These are phyloP conservation scores for Panthera tigris DNA, from an alignment of 2,113 vertebrate genomes.

Conservation along the genomic window DNA sequence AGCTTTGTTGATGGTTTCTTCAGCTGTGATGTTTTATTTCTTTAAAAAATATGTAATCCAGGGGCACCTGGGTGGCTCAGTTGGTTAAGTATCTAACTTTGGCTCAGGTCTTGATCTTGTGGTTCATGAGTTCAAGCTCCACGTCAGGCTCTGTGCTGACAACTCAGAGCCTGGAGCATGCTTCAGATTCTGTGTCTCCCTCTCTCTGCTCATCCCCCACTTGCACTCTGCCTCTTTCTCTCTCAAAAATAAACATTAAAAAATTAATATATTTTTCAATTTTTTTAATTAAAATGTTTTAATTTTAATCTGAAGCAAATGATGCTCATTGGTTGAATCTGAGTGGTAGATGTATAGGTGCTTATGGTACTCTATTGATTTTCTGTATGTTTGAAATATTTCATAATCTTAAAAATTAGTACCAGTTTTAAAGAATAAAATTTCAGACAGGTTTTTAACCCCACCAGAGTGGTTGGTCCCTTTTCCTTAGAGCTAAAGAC, in stretches of 20 bases:
- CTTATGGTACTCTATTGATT: not conserved
- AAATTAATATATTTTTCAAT: no score
- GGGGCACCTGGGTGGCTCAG: no score
- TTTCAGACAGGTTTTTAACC: not conserved
- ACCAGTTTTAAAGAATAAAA: not conserved
- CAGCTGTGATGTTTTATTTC: not conserved
- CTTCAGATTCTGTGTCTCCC: no score
- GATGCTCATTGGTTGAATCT: not conserved
- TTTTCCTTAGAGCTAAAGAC: not conserved
- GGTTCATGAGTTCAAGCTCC: no score
- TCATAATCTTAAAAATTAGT: not conserved
- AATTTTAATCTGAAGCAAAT: not conserved
- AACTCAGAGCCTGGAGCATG: no score
- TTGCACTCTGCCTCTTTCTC: no score
- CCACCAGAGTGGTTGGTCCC: not conserved
- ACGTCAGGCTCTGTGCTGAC: no score
- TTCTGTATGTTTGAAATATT: not conserved
- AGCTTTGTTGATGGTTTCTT: not conserved
- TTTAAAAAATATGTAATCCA: not conserved
- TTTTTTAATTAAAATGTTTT: no score
- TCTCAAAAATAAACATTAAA: no score
- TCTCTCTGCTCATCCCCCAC: no score
- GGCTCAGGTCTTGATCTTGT: no score
- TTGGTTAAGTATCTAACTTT: no score
- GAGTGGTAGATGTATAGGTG: not conserved